Evolutionary conservation across 2,113 vertebrate genomes (phyloP), one percentile per base, ranked within the genome.

Genomic region (Apaloderma vittatum): DNA sequence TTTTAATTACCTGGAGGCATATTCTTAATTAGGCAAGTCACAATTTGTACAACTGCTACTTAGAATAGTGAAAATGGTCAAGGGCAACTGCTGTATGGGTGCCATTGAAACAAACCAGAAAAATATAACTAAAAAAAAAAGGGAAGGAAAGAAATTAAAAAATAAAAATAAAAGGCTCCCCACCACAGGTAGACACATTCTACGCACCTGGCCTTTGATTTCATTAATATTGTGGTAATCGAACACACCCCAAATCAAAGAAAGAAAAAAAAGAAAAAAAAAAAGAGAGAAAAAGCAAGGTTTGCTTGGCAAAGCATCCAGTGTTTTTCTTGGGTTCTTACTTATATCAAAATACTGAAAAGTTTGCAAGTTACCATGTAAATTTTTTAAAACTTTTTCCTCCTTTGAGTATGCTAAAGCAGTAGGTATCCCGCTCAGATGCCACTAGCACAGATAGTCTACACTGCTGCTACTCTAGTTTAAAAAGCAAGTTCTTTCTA

Each of bases 291-390:
- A 78, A 86, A 97, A 96, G 91, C 79, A 96, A 96, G 46, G 67
- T 76, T 95, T n/a, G 85, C 94, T 97, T 91, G 94, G 95, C 91
- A 97, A 97, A 97, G 96, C 92, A 91, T 97, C 79, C 82, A 96
- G 87, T 88, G 81, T 94, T 93, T 90, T 80, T 91, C 76, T 79
- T 80, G 90, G 95, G 93, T 58, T 94, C 26, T 57, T 83, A 77
- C 58, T 77, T 18, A 54, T 75, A 73, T 85, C 73, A 93, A 96
- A 97, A 94, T 97, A 97, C 96, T 97, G 97, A 98, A 90, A 97
- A 97, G 95, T 98, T 97, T 97, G 97, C 97, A 97, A 97, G 98
- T 98, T 97, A 98, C 95, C 97, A 94, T 73, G 90, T 97, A 78
- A 92, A 81, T 90, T 95, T 96, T 95, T 66, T 17, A 17, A 82